Percentiles rank a stretch among this genome's conserved stretches.
phyloP scores from a whole-genome alignment of 2,113 vertebrate genomes.

The Dasyprocta punctata region DNA sequence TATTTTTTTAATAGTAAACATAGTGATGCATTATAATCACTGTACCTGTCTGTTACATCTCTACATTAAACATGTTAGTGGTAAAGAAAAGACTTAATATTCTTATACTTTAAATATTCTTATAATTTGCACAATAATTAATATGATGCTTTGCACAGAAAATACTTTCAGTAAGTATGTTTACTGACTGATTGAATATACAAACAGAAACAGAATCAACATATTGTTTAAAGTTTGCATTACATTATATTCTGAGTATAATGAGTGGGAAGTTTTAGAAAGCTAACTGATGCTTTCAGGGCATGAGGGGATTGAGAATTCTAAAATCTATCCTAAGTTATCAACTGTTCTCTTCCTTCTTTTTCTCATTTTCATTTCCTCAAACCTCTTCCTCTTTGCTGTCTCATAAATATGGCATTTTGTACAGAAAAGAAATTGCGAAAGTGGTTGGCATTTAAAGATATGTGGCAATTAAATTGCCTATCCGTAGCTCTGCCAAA shows the following conservation, averaged over 20 bases:
- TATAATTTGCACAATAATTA: not conserved
- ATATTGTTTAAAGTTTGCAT: constrained; percentile 71
- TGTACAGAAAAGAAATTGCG: not conserved
- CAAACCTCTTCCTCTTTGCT: not conserved
- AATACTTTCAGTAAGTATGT: constrained; percentile 5
- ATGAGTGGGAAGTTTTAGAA: constrained; percentile 69
- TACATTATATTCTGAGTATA: constrained; percentile 37
- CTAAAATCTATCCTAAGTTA: constrained; percentile 58
- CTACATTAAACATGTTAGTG: not conserved
- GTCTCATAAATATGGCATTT: constrained; percentile 31
- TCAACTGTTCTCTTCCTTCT: constrained; percentile 44
- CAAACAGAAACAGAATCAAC: constrained; percentile 73
- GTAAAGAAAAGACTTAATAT: too few relatives aligned
- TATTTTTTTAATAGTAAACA: constrained; percentile 46
- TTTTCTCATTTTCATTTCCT: constrained; percentile 31
- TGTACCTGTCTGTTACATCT: not conserved
- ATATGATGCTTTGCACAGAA: not conserved
- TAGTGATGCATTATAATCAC: constrained; percentile 1
- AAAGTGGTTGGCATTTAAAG: constrained; percentile 46
- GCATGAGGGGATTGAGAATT: constrained; percentile 67
- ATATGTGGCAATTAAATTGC: constrained; percentile 36
- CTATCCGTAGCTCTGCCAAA: constrained; percentile 11
- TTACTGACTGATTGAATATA: constrained; percentile 65
- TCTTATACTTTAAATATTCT: not conserved
- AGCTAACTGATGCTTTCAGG: constrained; percentile 50